Percentiles rank a stretch among this genome's conserved stretches.
Conservation (phyloP, 2,113 vertebrate species). For the Gadus macrocephalus region DNA sequence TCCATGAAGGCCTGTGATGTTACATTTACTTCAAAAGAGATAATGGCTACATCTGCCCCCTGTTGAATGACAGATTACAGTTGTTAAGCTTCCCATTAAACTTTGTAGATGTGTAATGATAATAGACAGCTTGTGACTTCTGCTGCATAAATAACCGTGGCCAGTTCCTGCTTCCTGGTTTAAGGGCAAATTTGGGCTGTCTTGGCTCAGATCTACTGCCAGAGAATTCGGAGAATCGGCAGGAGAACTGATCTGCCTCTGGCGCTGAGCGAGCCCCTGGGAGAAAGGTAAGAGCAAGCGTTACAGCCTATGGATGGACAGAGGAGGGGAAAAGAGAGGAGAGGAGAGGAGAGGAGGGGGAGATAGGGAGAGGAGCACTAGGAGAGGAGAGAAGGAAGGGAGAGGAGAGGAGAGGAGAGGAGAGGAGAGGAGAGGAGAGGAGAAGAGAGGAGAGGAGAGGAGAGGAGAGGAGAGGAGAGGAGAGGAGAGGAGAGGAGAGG, state of each 20-base stretch:
- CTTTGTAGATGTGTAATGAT: constrained; percentile 24
- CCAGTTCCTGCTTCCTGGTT: constrained; percentile 34
- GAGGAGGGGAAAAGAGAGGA: constrained; percentile 13
- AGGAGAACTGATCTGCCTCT: constrained; percentile 62
- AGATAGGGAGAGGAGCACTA: not conserved
- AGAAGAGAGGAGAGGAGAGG: not conserved
- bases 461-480: constrained; percentile 9
- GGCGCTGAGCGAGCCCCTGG: constrained; percentile 60
- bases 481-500: not conserved
- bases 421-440: not conserved
- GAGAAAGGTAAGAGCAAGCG: constrained; percentile 53
- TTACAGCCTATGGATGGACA: constrained; percentile 61
- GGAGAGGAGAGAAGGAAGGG: not conserved
- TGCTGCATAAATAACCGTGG: constrained; percentile 27
- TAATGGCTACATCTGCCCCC: constrained; percentile 15
- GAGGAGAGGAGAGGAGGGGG: not conserved
- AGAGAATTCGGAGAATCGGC: constrained; percentile 50
- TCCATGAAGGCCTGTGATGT: no score
- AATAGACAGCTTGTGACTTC: constrained; percentile 33
- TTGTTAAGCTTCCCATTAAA: constrained; percentile 46
- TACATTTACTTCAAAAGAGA: no score
- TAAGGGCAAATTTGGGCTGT: constrained; percentile 45
- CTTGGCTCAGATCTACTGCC: constrained; percentile 40
- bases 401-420: constrained; percentile 13
- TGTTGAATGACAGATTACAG: constrained; percentile 34